These are phyloP conservation scores for Dynastes hyllus DNA, from an alignment of 2,888 invertebrate species.

Conservation along the genomic window DNA sequence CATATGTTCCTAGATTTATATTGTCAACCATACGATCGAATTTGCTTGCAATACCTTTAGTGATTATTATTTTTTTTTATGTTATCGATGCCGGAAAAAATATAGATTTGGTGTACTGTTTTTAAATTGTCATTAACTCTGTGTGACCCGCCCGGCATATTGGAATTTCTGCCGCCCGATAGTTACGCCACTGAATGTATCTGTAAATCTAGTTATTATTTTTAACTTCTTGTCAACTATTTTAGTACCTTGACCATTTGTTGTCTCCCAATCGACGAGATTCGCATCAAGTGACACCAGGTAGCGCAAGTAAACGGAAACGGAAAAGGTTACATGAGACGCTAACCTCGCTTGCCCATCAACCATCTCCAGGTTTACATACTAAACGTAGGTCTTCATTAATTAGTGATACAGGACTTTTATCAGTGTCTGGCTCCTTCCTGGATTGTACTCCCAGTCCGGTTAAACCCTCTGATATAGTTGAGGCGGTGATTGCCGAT, in stretches of 20 bases:
- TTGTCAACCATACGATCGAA: too few species aligned
- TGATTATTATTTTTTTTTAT: too few species aligned
- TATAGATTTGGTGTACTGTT: too few species aligned
- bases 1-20: too few species aligned
- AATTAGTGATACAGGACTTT: slow-evolving; percentile 87
- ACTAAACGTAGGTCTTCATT: slow-evolving; percentile 86
- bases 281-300: slow-evolving; percentile 73
- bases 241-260: slow-evolving; percentile 72
- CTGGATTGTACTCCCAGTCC: slow-evolving; percentile 92
- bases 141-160: too few species aligned
- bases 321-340: slow-evolving; percentile 85
- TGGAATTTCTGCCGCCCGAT: too few species aligned
- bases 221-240: not conserved
- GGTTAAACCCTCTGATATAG: slow-evolving; percentile 71
- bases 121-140: too few species aligned
- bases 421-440: slow-evolving; percentile 91
- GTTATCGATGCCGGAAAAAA: too few species aligned
- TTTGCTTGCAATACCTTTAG: too few species aligned
- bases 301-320: slow-evolving; percentile 79
- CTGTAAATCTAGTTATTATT: not conserved
- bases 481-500: slow-evolving; percentile 70
- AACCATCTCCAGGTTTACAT: slow-evolving; percentile 74
- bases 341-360: slow-evolving; percentile 74
- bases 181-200: not conserved
- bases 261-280: slow-evolving; percentile 74